These are phyloP conservation scores for Rhinichthys klamathensis DNA, from an alignment of 2,113 vertebrate species.

Conservation along the genomic window DNA sequence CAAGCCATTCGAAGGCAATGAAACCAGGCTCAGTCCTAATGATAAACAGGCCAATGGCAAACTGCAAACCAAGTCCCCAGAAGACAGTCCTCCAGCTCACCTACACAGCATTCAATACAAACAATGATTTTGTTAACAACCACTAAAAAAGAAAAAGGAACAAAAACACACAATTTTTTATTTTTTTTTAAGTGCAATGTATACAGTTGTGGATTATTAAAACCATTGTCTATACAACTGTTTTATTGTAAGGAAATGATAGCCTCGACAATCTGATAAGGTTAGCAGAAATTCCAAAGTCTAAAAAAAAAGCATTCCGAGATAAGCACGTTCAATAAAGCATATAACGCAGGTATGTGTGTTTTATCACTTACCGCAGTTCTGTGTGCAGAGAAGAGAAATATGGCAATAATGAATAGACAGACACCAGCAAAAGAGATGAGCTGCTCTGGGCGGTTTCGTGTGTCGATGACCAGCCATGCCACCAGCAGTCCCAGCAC, in stretches of 20 bases:
- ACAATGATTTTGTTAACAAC: neutral
- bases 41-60: slow-evolving; percentile 87
- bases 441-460: slow-evolving; percentile 81
- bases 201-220: neutral
- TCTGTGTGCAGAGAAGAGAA: slow-evolving; percentile 84
- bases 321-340: slow-evolving; percentile 58
- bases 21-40: slow-evolving; percentile 87
- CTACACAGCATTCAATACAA: slow-evolving; percentile 68
- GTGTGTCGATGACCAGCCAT: slow-evolving; percentile 85
- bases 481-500: slow-evolving; percentile 75
- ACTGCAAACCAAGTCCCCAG: slow-evolving; percentile 90
- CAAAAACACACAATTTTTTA: too few species aligned
- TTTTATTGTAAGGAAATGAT: neutral
- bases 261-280: slow-evolving; percentile 46
- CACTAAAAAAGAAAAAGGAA: neutral
- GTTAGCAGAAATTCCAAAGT: slow-evolving; percentile 61
- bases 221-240: neutral
- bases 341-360: slow-evolving; percentile 1
- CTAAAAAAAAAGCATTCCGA: slow-evolving; percentile 46
- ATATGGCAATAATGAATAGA: slow-evolving; percentile 80
- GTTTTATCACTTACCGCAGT: slow-evolving; percentile 73
- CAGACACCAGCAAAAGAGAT: slow-evolving; percentile 89
- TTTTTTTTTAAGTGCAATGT: neutral
- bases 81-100: slow-evolving; percentile 85
- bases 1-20: slow-evolving; percentile 87